A percentile compares a stretch with the other conserved stretches of the same genome.
These are phyloP conservation scores for Reticulitermes speratus DNA, from an alignment of 1,140 invertebrate genomes.

Conservation along the genomic window DNA sequence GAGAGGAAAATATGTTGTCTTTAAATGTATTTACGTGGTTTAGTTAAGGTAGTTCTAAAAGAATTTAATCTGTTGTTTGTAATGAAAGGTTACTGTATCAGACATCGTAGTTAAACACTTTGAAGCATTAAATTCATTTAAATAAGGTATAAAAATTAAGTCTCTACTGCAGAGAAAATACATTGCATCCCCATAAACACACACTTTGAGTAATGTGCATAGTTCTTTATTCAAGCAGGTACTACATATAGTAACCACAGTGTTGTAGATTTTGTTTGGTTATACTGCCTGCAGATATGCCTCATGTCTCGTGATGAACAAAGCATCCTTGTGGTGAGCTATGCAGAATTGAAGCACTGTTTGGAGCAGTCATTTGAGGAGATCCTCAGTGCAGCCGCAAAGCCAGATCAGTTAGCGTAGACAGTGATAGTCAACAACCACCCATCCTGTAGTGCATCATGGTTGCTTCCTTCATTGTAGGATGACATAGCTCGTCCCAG, in stretches of 20 bases:
- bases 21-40: not conserved
- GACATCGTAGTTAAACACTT: no score
- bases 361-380: constrained; percentile 90
- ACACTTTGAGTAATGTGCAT: no score
- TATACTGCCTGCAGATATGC: constrained; percentile 67
- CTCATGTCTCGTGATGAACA: constrained; percentile 94
- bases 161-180: no score
- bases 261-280: not conserved
- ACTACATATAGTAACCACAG: no score
- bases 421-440: not conserved
- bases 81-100: no score
- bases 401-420: constrained; percentile 41
- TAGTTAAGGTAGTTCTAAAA: not conserved
- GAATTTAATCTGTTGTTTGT: no score
- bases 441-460: constrained; percentile 8
- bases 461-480: not conserved
- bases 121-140: no score
- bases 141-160: no score
- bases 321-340: constrained; percentile 92
- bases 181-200: no score
- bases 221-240: no score
- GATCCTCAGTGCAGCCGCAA: constrained; percentile 60
- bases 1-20: not conserved
- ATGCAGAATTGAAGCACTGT: constrained; percentile 91
- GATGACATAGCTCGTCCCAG: not conserved